Conservation (phyloP, 2,113 vertebrate species). For the Orientallactaga bullata region DNA sequence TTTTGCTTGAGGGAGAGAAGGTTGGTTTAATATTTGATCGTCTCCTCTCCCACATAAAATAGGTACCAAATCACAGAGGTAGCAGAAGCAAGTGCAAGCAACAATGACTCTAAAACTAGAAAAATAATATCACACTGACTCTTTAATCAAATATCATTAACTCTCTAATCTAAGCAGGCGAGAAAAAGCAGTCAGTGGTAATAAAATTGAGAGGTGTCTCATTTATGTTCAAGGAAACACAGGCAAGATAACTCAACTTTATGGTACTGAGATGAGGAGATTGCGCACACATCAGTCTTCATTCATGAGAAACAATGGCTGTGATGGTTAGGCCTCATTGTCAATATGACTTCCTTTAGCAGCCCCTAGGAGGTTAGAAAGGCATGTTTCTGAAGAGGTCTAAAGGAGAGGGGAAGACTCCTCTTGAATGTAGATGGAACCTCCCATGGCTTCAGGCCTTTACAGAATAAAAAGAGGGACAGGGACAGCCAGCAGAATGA, state of each 20-base stretch:
- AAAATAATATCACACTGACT: background rate
- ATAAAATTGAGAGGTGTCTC: background rate
- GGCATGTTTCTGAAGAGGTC: too few relatives aligned
- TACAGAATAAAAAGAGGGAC: too few relatives aligned
- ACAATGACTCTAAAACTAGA: conserved; percentile 8
- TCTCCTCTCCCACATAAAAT: background rate
- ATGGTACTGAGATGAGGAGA: background rate
- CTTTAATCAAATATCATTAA: background rate
- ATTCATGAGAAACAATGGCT: background rate
- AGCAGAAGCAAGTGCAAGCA: background rate
- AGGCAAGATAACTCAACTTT: background rate
- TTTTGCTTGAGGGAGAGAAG: background rate
- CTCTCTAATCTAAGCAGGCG: background rate
- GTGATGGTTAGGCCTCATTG: too few relatives aligned
- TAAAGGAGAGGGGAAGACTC: too few relatives aligned
- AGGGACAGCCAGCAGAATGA: too few relatives aligned
- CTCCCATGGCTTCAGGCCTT: too few relatives aligned
- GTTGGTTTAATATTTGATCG: conserved; percentile 41
- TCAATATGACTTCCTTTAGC: too few relatives aligned
- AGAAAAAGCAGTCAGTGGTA: background rate
- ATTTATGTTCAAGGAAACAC: background rate
- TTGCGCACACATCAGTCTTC: background rate
- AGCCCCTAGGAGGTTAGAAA: too few relatives aligned
- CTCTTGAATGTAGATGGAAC: too few relatives aligned
- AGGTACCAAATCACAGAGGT: too few relatives aligned